Evolutionary conservation across 2,888 invertebrate genomes (phyloP).

Genomic region (Drosophila colorata): DNA sequence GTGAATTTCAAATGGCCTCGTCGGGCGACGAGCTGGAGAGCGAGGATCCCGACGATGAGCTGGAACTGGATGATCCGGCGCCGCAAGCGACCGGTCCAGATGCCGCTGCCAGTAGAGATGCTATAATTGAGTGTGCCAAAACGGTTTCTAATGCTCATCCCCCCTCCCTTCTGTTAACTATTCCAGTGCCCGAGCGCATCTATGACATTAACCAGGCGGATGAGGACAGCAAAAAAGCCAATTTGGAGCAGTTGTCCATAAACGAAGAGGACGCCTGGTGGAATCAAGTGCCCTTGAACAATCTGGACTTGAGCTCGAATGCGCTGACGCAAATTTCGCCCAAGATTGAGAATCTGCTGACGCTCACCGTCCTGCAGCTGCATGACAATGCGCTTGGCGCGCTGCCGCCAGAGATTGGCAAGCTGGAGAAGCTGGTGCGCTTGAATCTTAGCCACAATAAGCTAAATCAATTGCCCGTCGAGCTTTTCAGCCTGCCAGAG

Average conservation of each 20-base stretch:
- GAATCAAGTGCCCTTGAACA: constrained; percentile 92
- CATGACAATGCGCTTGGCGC: constrained; percentile 92
- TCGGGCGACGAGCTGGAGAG: constrained; percentile 78
- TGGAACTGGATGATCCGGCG: constrained; percentile 57
- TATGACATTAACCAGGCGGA: constrained; percentile 90
- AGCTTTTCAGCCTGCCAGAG: constrained; percentile 90
- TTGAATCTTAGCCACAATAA: constrained; percentile 90
- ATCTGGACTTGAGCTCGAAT: constrained; percentile 92
- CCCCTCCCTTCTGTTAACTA: background rate
- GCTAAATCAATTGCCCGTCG: constrained; percentile 87
- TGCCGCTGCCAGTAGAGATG: constrained; percentile 51
- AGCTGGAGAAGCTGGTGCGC: constrained; percentile 88
- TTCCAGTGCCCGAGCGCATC: constrained; percentile 90
- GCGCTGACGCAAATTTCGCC: constrained; percentile 88
- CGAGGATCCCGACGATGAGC: constrained; percentile 77
- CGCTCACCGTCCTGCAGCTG: constrained; percentile 90
- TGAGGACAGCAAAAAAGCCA: constrained; percentile 87
- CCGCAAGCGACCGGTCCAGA: constrained; percentile 30
- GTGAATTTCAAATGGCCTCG: constrained; percentile 80
- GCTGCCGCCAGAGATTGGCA: constrained; percentile 91
- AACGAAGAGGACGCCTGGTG: constrained; percentile 91
- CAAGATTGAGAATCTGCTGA: constrained; percentile 88
- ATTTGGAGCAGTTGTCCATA: constrained; percentile 85
- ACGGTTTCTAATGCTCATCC: constrained; percentile 8
- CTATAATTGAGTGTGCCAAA: background rate